A percentile compares a stretch with the other conserved stretches of the same genome.
phyloP scores from a whole-genome alignment of 2,113 vertebrate genomes.

The Bothrops jararaca region DNA sequence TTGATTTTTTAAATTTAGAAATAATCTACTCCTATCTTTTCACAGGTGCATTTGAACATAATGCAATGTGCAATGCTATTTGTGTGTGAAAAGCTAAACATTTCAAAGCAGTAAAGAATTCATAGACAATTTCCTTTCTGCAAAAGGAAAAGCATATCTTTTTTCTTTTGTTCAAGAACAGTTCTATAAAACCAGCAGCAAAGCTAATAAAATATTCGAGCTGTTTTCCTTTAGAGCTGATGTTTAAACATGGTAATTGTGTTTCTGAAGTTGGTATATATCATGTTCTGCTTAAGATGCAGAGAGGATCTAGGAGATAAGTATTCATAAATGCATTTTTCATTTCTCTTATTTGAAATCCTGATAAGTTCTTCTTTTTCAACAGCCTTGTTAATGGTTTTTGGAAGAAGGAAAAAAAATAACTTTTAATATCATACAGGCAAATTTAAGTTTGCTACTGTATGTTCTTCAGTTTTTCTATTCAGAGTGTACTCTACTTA shows the following conservation, averaged over 20 bases:
- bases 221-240: conserved; percentile 36
- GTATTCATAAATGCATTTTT: conserved; percentile 56
- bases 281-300: conserved; percentile 56
- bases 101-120: conserved; percentile 8
- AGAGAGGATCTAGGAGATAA: conserved; percentile 45
- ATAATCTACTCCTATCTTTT: neutral
- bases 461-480: conserved; percentile 49
- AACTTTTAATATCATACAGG: conserved; percentile 52
- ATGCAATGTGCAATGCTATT: conserved; percentile 12
- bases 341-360: conserved; percentile 56
- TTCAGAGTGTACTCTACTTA: conserved; percentile 41
- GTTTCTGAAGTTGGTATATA: conserved; percentile 49
- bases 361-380: conserved; percentile 35
- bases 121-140: conserved; percentile 21
- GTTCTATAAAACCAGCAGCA: conserved; percentile 3
- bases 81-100: conserved; percentile 15
- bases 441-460: conserved; percentile 28
- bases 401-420: conserved; percentile 6
- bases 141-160: neutral
- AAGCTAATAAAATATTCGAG: conserved; percentile 23
- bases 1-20: neutral
- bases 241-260: conserved; percentile 48
- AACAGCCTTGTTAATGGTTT: conserved; percentile 54
- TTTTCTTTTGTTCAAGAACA: neutral
- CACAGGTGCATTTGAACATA: neutral